Conservation (phyloP, 2,113 vertebrate genomes). For the Cheilinus undulatus region DNA sequence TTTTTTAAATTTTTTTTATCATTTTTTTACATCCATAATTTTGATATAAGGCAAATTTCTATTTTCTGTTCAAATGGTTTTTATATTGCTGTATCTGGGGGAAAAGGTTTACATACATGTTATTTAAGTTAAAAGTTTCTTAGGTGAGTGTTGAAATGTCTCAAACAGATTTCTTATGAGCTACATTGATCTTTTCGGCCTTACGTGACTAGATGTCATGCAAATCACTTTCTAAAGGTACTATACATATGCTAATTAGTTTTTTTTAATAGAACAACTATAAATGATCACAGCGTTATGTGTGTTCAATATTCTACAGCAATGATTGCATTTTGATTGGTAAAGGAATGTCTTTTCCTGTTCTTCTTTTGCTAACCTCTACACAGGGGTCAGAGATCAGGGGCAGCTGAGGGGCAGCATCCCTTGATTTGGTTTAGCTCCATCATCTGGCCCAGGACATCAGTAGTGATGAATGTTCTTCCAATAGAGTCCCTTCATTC, state of each 20-base stretch:
- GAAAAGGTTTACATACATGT: too few species aligned
- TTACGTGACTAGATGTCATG: neutral
- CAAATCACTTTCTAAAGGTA: neutral
- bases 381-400: conserved; percentile 48
- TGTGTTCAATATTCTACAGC: neutral
- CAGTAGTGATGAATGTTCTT: neutral
- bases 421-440: conserved; percentile 25
- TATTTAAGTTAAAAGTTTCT: too few species aligned
- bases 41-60: too few species aligned
- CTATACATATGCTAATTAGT: neutral
- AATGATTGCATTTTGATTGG: conserved; percentile 32
- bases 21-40: too few species aligned
- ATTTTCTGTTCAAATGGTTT: too few species aligned
- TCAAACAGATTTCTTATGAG: neutral
- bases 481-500: neutral
- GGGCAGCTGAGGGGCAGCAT: conserved; percentile 36
- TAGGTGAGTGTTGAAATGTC: neutral
- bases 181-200: neutral
- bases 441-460: conserved; percentile 23
- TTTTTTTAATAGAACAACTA: too few species aligned
- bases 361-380: conserved; percentile 6
- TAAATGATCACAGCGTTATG: too few species aligned
- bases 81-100: too few species aligned
- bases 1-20: too few species aligned
- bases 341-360: conserved; percentile 17